These are phyloP conservation scores for Ibycter americanus DNA, from an alignment of 2,797 vertebrate genomes.

Conservation along the genomic window DNA sequence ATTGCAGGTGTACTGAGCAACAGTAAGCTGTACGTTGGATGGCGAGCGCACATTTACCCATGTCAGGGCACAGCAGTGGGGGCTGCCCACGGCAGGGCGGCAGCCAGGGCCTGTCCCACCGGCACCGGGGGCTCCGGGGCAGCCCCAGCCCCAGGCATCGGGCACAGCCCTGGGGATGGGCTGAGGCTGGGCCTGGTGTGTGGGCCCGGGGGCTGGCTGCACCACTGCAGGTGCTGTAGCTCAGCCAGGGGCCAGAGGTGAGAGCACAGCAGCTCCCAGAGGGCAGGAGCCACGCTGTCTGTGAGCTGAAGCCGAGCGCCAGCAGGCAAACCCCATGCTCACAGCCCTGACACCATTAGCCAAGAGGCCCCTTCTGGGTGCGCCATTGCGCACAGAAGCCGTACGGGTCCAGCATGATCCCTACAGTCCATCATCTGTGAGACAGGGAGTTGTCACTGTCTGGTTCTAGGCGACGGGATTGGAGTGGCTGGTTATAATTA, in stretches of 20 bases:
- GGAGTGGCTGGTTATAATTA: not conserved
- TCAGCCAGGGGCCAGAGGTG: not conserved
- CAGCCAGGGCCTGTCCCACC: accelerated
- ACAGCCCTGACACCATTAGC: not conserved
- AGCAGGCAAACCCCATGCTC: not conserved
- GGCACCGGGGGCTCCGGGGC: too few species aligned
- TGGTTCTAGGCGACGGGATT: not conserved
- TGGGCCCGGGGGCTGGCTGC: not conserved
- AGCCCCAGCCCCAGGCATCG: accelerated
- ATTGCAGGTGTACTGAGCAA: not conserved
- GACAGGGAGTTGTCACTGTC: not conserved
- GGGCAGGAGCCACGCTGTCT: not conserved
- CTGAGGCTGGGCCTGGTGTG: accelerated
- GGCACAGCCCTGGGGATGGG: not conserved
- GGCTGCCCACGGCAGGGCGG: not conserved
- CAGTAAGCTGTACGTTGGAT: not conserved
- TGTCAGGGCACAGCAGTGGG: accelerated
- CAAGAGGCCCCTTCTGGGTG: not conserved
- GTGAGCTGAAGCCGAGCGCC: not conserved
- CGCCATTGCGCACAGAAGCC: accelerated
- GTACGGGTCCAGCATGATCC: accelerated
- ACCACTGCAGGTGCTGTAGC: not conserved
- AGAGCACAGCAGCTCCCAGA: not conserved
- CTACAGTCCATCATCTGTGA: accelerated
- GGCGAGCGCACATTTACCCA: accelerated